phyloP scores from a whole-genome alignment of 2,113 vertebrate species.

The Cepphus grylle region DNA sequence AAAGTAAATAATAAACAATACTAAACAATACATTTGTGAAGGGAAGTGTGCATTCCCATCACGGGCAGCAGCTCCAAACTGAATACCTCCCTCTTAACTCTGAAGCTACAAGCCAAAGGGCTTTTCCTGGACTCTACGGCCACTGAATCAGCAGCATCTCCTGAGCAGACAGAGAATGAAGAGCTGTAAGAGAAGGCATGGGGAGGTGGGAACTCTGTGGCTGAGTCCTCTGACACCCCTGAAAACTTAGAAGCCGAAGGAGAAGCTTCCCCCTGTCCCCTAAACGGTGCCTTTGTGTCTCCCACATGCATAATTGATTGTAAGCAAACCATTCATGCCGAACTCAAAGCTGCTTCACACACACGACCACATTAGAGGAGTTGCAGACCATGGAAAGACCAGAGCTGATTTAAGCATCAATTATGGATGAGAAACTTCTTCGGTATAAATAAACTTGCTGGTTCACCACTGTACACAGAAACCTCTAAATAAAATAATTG shows the following conservation, averaged over 20 bases:
- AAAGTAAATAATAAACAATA: not conserved
- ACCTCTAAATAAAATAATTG: slow-evolving; percentile 11
- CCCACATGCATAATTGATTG: not conserved
- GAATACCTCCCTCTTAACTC: not conserved
- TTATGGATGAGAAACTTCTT: slow-evolving; percentile 33
- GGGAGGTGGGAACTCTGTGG: not conserved
- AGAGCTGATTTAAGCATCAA: slow-evolving; percentile 18
- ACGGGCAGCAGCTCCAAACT: not conserved
- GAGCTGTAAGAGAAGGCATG: not conserved
- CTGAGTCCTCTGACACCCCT: not conserved
- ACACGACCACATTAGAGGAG: not conserved
- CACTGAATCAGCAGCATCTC: not conserved
- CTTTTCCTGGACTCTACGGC: not conserved
- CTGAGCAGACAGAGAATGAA: not conserved
- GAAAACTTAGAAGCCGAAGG: not conserved
- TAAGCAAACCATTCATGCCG: not conserved
- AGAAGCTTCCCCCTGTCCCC: not conserved
- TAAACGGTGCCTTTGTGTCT: not conserved
- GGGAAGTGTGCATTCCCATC: not conserved
- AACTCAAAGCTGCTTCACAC: not conserved
- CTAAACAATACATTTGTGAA: not conserved
- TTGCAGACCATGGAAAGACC: not conserved
- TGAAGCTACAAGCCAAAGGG: not conserved
- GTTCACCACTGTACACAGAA: not conserved
- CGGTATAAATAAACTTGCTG: slow-evolving; percentile 29